Percentiles rank a stretch among this genome's conserved stretches.
These are phyloP conservation scores for Mesembrinibis cayennensis DNA, from an alignment of 2,113 vertebrate genomes.

Conservation along the genomic window DNA sequence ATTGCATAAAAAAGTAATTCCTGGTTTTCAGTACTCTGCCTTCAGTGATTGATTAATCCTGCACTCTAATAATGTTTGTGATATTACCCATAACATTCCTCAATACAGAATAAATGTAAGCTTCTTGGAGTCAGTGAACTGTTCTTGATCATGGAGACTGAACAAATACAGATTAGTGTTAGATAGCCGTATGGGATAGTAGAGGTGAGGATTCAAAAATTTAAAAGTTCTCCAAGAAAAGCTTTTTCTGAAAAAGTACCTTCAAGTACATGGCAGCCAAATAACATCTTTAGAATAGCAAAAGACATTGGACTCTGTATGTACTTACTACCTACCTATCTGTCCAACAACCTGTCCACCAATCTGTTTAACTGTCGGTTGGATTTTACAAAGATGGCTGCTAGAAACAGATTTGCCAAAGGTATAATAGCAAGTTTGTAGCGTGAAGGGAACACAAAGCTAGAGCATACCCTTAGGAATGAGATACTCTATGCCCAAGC, in stretches of 20 bases:
- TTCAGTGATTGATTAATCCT: background rate
- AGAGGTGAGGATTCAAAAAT: background rate
- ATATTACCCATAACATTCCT: background rate
- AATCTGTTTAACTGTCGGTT: background rate
- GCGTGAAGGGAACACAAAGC: background rate
- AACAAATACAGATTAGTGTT: background rate
- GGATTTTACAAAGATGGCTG: background rate
- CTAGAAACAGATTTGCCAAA: background rate
- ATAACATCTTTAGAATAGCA: background rate
- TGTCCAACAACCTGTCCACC: background rate
- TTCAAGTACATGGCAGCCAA: background rate
- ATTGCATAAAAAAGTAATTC: background rate
- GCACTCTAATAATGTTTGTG: background rate
- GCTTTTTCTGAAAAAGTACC: background rate
- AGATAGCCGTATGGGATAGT: fast-evolving
- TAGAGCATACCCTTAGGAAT: background rate
- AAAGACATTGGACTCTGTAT: background rate
- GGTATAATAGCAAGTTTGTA: background rate
- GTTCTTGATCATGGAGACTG: background rate
- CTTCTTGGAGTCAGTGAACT: background rate
- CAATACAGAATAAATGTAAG: background rate
- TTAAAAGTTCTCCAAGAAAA: background rate
- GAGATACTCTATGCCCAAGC: background rate
- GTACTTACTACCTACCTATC: background rate
- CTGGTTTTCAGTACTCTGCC: background rate